These are phyloP conservation scores for Belgica antarctica DNA, from an alignment of 2,888 invertebrate species.

Conservation along the genomic window DNA sequence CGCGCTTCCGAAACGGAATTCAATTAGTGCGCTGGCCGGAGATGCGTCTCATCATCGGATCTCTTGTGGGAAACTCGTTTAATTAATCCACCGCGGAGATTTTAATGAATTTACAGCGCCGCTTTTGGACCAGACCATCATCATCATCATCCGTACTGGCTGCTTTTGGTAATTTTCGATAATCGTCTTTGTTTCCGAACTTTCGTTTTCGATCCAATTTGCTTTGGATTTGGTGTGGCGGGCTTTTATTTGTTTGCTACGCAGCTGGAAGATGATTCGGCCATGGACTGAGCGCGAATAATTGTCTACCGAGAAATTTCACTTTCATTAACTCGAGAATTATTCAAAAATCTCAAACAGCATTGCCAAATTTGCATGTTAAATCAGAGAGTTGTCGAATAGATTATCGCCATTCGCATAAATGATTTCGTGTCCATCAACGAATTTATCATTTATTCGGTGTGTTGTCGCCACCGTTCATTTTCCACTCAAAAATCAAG, in stretches of 20 bases:
- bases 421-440: too few relatives aligned
- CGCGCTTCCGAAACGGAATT: not conserved
- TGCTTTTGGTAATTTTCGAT: not conserved
- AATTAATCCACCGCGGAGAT: not conserved
- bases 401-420: not conserved
- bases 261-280: not conserved
- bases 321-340: slow-evolving; percentile 39
- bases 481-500: not conserved
- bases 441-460: too few relatives aligned
- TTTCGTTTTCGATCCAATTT: slow-evolving; percentile 8
- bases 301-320: slow-evolving; percentile 15
- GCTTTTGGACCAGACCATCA: not conserved
- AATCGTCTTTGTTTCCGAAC: not conserved
- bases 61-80: not conserved
- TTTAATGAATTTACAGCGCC: not conserved
- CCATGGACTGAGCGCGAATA: not conserved
- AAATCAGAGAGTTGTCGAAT: not conserved
- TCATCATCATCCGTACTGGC: too few relatives aligned
- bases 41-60: not conserved
- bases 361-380: slow-evolving; percentile 20
- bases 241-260: not conserved
- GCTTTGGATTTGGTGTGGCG: not conserved
- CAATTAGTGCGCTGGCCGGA: too few relatives aligned
- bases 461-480: slow-evolving; percentile 14
- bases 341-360: slow-evolving; percentile 22